These are phyloP conservation scores for Mesembrinibis cayennensis DNA, from an alignment of 2,113 vertebrate species.

Conservation along the genomic window DNA sequence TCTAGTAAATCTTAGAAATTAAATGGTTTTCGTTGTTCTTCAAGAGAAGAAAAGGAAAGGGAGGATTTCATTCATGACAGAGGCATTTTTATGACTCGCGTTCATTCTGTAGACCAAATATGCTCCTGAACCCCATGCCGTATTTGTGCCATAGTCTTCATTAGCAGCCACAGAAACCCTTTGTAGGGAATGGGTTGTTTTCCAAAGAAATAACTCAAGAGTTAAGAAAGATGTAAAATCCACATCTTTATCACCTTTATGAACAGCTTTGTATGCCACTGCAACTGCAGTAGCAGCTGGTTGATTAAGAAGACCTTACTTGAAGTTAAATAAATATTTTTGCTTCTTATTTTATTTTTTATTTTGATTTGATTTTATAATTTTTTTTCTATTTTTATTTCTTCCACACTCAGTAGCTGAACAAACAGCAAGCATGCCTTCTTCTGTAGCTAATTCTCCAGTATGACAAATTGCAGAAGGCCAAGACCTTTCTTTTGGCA, in stretches of 20 bases:
- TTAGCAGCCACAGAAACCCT: not conserved
- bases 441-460: not conserved
- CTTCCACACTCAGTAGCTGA: not conserved
- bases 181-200: not conserved
- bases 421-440: not conserved
- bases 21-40: not conserved
- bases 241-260: not conserved
- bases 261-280: not conserved
- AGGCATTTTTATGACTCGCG: accelerated
- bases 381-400: not conserved
- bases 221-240: not conserved
- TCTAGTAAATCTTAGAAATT: not conserved
- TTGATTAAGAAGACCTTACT: not conserved
- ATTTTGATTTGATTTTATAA: not conserved
- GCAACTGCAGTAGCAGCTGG: not conserved
- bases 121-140: not conserved
- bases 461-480: not conserved
- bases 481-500: not conserved
- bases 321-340: not conserved
- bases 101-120: not conserved
- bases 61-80: not conserved
- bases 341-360: not conserved
- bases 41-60: not conserved
- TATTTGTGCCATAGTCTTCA: not conserved
- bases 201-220: not conserved